phyloP scores from a whole-genome alignment of 2,113 vertebrate species.

The Heptranchias perlo region DNA sequence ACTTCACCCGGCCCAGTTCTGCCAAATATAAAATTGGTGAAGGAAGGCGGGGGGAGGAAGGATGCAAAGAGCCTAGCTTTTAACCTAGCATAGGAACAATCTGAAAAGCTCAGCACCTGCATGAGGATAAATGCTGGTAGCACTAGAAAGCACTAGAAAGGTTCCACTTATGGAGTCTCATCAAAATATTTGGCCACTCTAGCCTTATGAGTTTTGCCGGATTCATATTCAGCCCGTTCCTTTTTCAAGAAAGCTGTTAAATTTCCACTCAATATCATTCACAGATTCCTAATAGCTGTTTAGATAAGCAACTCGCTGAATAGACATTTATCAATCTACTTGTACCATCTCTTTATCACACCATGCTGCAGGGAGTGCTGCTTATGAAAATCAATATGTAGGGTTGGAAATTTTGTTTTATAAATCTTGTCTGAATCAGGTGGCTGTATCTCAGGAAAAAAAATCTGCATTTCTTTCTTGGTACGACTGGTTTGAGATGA shows the following conservation, averaged over 20 bases:
- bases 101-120: no score
- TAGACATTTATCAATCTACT: background rate
- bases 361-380: background rate
- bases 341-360: background rate
- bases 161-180: background rate
- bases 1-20: no score
- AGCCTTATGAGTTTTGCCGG: background rate
- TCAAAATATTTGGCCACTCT: background rate
- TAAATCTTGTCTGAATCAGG: background rate
- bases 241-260: background rate
- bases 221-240: background rate
- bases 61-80: no score
- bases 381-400: background rate
- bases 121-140: background rate
- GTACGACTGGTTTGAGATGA: background rate
- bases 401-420: background rate
- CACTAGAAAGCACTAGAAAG: background rate
- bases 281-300: background rate
- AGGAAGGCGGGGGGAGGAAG: no score
- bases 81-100: no score
- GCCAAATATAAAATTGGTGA: no score
- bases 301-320: background rate
- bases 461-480: background rate
- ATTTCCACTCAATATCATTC: background rate
- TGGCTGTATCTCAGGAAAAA: background rate